Evolutionary conservation across 2,113 vertebrate species (phyloP), one percentile per base, ranked within the genome.

Genomic region (Dissostichus mawsoni): DNA sequence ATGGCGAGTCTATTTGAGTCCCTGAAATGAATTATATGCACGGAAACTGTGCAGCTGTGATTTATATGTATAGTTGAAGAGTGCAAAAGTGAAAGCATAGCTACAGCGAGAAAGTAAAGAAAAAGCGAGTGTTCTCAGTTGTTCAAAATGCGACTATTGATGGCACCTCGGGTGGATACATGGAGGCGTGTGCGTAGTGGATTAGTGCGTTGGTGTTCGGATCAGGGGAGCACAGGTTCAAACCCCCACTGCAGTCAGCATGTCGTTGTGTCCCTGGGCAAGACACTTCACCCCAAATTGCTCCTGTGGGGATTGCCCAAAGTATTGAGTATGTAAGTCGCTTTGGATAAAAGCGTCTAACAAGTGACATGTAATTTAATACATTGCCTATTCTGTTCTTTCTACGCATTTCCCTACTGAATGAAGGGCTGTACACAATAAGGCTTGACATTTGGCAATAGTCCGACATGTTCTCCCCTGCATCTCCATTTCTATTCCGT

Each of bases 401-500:
- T 51, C 25, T 59, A 17, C 73, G 51, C 45, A 76, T 69, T 63
- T 77, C 23, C 2, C n/a, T 23, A 53, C 5, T 51, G 17, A 72
- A 64, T 52, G 44, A 11, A 62, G n/a, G 18, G 20, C n/a, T 33
- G 47, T 44, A 45, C 48, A 68, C 48, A 36, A 11, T 29, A 65
- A 55, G 17, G 44, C 64, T 55, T 87, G 58, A 73, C 44, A 76
- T 76, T 83, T 50, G 76, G 41, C 41, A 65, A 53, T 41, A 41
- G 36, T 64, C 25, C 20, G 56, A 41, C 17, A 33, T 29, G 20
- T 29, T 11, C 18, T 1, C 12, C 11, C 20, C 13, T 23, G 20
- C 41, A 66, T 73, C 52, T 75, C 25, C 17, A 56, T 64, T 59
- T 80, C 56, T 14, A 8, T 71, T 62, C 41, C 58, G 18, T 7